phyloP scores from a whole-genome alignment of 2,113 vertebrate species.

The Danio rerio region GRCz12tu NC_133179.1:30187501-30188000 shows the following conservation, averaged over 20 bases:
- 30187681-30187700: background rate
- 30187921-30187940: too few relatives aligned
- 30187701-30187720: conserved; percentile 61
- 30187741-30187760: background rate
- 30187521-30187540: too few relatives aligned
- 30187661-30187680: background rate
- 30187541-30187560: too few relatives aligned
- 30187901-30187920: background rate
- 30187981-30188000: too few relatives aligned
- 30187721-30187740: background rate
- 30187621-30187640: too few relatives aligned
- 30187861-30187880: background rate
- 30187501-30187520: too few relatives aligned
- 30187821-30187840: background rate
- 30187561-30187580: too few relatives aligned
- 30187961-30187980: too few relatives aligned
- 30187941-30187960: too few relatives aligned
- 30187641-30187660: too few relatives aligned
- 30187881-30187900: background rate
- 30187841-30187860: background rate
- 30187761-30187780: background rate
- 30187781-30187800: background rate
- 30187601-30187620: too few relatives aligned
- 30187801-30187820: background rate
- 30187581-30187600: too few relatives aligned